Conservation (phyloP, 2,113 vertebrate genomes). For the Cettia cetti region DNA sequence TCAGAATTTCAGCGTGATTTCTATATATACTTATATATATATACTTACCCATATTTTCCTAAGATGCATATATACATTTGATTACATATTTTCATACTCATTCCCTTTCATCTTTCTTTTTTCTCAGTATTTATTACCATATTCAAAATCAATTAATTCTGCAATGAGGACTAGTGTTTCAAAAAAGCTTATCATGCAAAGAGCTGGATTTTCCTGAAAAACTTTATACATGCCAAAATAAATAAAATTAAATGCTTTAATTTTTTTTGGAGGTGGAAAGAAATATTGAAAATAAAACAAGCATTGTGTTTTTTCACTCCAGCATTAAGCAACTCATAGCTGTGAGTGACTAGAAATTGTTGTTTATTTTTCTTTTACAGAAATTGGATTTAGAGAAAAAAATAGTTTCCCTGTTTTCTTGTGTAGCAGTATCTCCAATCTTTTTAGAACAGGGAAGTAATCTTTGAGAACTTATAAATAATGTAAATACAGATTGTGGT, state of each 20-base stretch:
- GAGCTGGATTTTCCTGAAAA: not conserved
- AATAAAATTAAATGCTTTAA: not conserved
- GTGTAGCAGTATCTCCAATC: not conserved
- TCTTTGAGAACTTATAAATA: not conserved
- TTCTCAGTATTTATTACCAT: fast-evolving
- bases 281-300: not conserved
- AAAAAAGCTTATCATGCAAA: not conserved
- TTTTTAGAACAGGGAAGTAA: not conserved
- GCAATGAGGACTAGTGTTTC: not conserved
- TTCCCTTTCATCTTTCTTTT: not conserved
- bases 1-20: not conserved
- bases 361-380: not conserved
- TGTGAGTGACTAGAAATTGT: not conserved
- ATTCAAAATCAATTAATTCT: not conserved
- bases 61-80: not conserved
- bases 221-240: not conserved
- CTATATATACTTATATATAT: not conserved
- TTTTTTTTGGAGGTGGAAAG: not conserved
- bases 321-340: not conserved
- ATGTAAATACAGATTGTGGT: not conserved
- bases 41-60: not conserved
- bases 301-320: not conserved
- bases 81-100: not conserved
- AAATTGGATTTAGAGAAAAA: not conserved
- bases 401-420: not conserved